Base-by-base conservation (phyloP, 2,113 vertebrate genomes). In the Carassius carassius region DNA sequence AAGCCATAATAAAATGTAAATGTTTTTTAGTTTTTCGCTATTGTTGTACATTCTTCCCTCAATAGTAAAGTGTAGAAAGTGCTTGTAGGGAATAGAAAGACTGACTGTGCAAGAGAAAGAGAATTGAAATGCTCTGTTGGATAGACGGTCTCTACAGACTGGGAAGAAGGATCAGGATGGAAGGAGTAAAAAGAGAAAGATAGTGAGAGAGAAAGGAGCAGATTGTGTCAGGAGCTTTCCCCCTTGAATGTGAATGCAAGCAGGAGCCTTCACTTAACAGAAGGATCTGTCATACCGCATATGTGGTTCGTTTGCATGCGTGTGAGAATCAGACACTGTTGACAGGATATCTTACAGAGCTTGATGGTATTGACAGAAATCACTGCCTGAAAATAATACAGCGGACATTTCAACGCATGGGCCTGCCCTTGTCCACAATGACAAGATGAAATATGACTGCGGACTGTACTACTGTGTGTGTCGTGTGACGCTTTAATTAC, bases 91-190 rank as follows among this genome's bases (percentile, higher is more conserved):
- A 72, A 67, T 23, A 12, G 29, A 58, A 54, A 11, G 62, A 69
- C 23, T 37, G 56, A 41, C 14, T 4, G 60, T 51, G 62, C 60
- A 67, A 72, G 65, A 82, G 49, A 82, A 81, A 54, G 49, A 82
- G 32, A 70, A 56, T 29, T 54, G 67, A 82, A 82, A 73, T 29
- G 81, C 81, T 72, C 81, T 54, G 51, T 72, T 82, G 67, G 47
- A 82, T 70, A 82, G 81, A 72, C 13, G 5, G 81, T 82, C 87
- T 84, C 87, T 86, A 82, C 82, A 86, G 85, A 85, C 84, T 78
- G 7, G 79, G 81, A 83, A 84, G 82, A 88, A 83, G 72, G 54
- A 86, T 86, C 87, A 86, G 76, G 51, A 76, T 85, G 87, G 83
- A 81, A 88, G 80, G 79, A 63, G 29, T 65, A 83, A 67, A 76